phyloP scores from a whole-genome alignment of 2,888 invertebrate genomes.

The Eueremaeus valkanovi region DNA sequence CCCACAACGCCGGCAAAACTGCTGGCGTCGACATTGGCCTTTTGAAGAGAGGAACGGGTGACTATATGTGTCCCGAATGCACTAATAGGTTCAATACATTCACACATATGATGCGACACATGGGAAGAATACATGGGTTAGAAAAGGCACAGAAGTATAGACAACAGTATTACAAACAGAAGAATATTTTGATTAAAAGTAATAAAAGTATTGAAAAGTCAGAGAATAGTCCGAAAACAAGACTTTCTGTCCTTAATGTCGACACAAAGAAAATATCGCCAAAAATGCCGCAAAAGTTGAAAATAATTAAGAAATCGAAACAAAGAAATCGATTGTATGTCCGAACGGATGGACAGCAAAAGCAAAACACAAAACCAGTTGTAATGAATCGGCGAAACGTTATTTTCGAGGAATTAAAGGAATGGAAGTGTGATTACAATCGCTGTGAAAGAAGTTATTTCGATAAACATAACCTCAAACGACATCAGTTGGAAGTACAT shows the following conservation, averaged over 20 bases:
- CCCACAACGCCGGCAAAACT: background rate
- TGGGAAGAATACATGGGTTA: background rate
- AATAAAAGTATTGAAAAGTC: background rate
- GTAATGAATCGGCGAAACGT: too few relatives aligned
- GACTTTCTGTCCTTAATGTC: too few relatives aligned
- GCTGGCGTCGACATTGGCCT: background rate
- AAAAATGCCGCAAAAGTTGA: too few relatives aligned
- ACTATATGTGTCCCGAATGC: background rate
- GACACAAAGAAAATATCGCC: too few relatives aligned
- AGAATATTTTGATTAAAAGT: too few relatives aligned
- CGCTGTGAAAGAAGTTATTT: background rate
- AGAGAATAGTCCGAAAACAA: background rate
- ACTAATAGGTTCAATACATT: too few relatives aligned
- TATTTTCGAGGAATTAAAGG: background rate
- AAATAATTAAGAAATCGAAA: too few relatives aligned
- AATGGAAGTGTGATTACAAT: background rate
- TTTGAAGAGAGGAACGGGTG: background rate
- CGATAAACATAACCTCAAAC: background rate
- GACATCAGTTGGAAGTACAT: background rate
- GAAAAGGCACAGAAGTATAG: background rate
- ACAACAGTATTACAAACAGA: too few relatives aligned
- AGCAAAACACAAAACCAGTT: too few relatives aligned
- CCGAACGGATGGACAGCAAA: too few relatives aligned
- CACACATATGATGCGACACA: background rate
- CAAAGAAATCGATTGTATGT: too few relatives aligned